Conservation (phyloP, 2,888 invertebrate species). For the Diarsia rubi region DNA sequence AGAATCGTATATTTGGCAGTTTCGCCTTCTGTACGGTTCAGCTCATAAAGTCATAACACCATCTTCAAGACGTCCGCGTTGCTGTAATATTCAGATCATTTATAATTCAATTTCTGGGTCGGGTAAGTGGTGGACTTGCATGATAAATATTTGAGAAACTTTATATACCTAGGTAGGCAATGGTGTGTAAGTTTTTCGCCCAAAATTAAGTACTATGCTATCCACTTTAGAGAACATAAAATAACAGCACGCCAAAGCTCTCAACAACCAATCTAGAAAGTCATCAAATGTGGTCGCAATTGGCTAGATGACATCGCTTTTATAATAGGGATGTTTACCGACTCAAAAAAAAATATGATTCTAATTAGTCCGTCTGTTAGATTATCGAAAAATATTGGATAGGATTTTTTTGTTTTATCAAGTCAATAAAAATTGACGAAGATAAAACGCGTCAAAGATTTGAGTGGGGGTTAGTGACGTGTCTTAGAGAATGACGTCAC, state of each 20-base stretch:
- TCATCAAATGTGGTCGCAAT: neutral
- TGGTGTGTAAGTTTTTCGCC: neutral
- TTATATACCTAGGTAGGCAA: neutral
- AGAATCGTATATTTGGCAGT: neutral
- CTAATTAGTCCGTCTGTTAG: too few relatives aligned
- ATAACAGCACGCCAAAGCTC: neutral
- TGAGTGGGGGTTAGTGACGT: too few relatives aligned
- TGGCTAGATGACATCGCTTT: neutral
- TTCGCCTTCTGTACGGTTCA: neutral
- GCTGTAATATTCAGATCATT: conserved; percentile 2
- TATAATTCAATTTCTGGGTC: conserved; percentile 25
- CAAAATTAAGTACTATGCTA: neutral
- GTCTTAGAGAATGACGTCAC: too few relatives aligned
- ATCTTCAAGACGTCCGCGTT: conserved; percentile 5
- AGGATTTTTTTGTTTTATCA: too few relatives aligned
- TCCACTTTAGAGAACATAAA: neutral
- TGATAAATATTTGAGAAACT: neutral
- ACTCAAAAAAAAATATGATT: too few relatives aligned
- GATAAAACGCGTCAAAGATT: too few relatives aligned
- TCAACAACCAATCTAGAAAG: neutral
- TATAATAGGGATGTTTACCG: too few relatives aligned
- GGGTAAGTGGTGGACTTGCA: neutral
- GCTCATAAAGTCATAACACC: conserved; percentile 14
- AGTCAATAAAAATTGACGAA: too few relatives aligned
- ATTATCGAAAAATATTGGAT: too few relatives aligned